These are phyloP conservation scores for Hecatera dysodea DNA, from an alignment of 2,888 invertebrate genomes.

Conservation along the genomic window DNA sequence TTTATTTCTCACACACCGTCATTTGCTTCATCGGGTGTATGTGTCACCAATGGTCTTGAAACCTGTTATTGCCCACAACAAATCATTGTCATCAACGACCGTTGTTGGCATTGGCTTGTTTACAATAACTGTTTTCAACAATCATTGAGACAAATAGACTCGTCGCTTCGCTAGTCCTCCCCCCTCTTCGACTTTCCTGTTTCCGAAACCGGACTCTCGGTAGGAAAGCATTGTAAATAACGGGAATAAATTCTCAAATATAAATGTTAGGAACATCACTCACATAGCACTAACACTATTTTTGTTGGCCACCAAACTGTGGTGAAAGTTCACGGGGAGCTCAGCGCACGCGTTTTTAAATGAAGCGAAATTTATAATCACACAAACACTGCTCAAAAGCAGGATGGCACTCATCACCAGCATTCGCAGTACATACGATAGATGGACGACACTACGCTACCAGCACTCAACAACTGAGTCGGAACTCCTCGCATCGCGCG, in stretches of 20 bases:
- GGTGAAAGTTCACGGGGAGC: constrained; percentile 75
- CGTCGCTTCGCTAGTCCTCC: constrained; percentile 82
- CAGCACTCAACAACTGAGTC: constrained; percentile 67
- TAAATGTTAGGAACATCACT: constrained; percentile 90
- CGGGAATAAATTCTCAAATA: constrained; percentile 88
- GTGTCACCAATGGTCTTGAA: constrained; percentile 47
- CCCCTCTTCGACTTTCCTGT: constrained; percentile 88
- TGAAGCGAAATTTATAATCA: constrained; percentile 81
- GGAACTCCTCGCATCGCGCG: constrained; percentile 68
- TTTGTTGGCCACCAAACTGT: constrained; percentile 79
- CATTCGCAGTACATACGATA: constrained; percentile 84
- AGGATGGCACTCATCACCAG: constrained; percentile 85
- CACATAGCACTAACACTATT: constrained; percentile 88
- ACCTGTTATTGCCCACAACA: constrained; percentile 37
- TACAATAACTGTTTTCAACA: constrained; percentile 36
- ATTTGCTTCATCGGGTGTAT: constrained; percentile 68
- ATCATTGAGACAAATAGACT: constrained; percentile 61
- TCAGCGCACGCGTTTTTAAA: constrained; percentile 85
- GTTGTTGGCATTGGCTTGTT: constrained; percentile 37
- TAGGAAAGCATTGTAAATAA: constrained; percentile 84
- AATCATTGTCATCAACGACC: constrained; percentile 42
- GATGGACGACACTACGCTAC: constrained; percentile 78
- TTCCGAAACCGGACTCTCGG: constrained; percentile 88
- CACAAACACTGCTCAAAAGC: constrained; percentile 89
- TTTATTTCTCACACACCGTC: constrained; percentile 63